phyloP scores from a whole-genome alignment of 2,888 invertebrate species.

The Heliconius ismenius region DNA sequence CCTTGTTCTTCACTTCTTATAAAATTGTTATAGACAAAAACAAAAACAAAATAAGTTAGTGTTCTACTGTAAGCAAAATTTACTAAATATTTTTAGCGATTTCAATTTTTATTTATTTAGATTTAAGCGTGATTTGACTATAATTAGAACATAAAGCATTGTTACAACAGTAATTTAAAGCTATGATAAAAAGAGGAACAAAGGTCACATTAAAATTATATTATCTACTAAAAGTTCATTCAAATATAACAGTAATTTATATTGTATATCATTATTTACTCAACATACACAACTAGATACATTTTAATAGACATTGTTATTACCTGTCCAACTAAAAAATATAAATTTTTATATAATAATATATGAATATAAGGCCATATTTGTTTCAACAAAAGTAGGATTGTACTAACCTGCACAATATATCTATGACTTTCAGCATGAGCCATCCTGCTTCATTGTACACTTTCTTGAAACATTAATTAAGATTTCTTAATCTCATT shows the following conservation, averaged over 20 bases:
- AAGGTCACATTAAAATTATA: conserved; percentile 41
- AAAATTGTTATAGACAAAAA: no score
- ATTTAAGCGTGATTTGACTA: not conserved
- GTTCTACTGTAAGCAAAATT: no score
- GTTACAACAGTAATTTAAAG: conserved; percentile 28
- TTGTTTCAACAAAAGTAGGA: not conserved
- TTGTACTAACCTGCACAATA: conserved; percentile 87
- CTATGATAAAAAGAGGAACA: conserved; percentile 42
- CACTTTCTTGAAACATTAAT: conserved; percentile 57
- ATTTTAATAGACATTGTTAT: not conserved
- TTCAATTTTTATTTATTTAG: no score
- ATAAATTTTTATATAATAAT: not conserved
- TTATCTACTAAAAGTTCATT: conserved; percentile 41
- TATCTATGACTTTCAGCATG: conserved; percentile 84
- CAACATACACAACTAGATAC: not conserved
- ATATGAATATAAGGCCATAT: not conserved
- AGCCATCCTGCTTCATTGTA: conserved; percentile 81
- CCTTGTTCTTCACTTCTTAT: no score
- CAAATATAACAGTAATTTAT: conserved; percentile 32
- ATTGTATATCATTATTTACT: conserved; percentile 33
- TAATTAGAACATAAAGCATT: conserved; percentile 11
- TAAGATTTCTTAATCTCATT: conserved; percentile 58
- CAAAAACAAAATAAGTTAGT: no score
- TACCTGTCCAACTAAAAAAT: not conserved
- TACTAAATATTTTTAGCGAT: no score